Percentiles rank a stretch among this genome's conserved stretches.
phyloP scores from a whole-genome alignment of 2,113 vertebrate species.

The Rhynchomys soricoides region DNA sequence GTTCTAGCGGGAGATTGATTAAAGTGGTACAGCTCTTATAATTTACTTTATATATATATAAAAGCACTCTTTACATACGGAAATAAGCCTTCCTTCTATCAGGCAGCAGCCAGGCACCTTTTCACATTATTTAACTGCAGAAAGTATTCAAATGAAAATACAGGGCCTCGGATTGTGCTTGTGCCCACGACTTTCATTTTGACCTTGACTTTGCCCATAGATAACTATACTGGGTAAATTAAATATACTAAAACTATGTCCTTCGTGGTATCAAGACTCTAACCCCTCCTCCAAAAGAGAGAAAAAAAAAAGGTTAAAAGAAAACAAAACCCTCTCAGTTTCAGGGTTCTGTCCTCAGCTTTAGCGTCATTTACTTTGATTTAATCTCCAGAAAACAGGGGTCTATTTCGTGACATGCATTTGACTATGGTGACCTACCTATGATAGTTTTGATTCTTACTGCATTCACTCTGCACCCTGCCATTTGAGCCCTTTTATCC shows the following conservation, averaged over 20 bases:
- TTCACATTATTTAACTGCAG: conserved; percentile 63
- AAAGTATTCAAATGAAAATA: conserved; percentile 40
- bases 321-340: not conserved
- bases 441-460: not conserved
- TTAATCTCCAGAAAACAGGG: conserved; percentile 20
- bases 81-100: conserved; percentile 64
- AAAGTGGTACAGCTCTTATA: conserved; percentile 58
- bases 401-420: not conserved
- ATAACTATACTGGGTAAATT: not conserved
- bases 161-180: not conserved
- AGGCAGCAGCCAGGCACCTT: conserved; percentile 72
- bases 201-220: conserved; percentile 60
- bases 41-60: conserved; percentile 70
- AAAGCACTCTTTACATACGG: conserved; percentile 70
- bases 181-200: conserved; percentile 18
- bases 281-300: not conserved
- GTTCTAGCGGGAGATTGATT: conserved; percentile 72
- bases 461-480: not conserved
- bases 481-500: not conserved
- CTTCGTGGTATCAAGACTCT: not conserved
- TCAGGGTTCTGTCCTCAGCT: not conserved
- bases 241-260: not conserved
- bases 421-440: not conserved
- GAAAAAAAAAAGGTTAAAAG: not conserved
- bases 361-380: not conserved